Evolutionary conservation across 2,113 vertebrate genomes (phyloP), one percentile per base, ranked within the genome.

Genomic region (Microcebus griseorufus): DNA sequence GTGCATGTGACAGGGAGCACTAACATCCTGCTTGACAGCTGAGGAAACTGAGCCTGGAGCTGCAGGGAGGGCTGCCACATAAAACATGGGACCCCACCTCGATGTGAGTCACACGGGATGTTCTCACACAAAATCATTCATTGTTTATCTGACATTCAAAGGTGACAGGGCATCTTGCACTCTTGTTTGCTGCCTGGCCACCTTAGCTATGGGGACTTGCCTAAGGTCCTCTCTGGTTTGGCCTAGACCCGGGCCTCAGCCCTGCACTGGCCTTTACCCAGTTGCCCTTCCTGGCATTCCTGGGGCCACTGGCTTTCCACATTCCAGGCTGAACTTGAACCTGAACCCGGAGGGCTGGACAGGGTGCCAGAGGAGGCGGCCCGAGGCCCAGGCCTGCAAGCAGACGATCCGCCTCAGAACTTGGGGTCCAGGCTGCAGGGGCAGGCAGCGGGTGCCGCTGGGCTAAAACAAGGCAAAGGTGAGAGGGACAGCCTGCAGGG

Each of bases 301-400:
- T 1, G 22, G 48, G 80, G 82, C 48, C 55, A 1, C 2, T 2
- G 22, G 45, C 64, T 60, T 78, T 16, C 37, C 39, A 67, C 9
- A 2, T 42, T 55, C 80, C 75, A 83, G 73, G 42, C 45, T 94
- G 95, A 39, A 94, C 84, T 93, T 87, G 76, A 60, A 60, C 76
- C 69, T 22, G 64, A 85, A 6, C 34, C 75, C 27, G 17, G 80
- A 90, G 60, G 12, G 25, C 42, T 25, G 37, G 64, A 27, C 60
- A 78, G 39, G 70, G 29, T 9, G 11, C 37, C 87, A 62, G 48
- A 76, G 67, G 48, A 11, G 48, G 48, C 18, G 53, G 32, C 62
- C 45, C 37, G 72, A 25, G 48, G 22, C 22, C 82, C 29, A 39
- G 45, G 53, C 53, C 72, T 48, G 14, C 0, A 2, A 20, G 25